Evolutionary conservation across 2,888 invertebrate genomes (phyloP).

Genomic region (Eledone cirrhosa): DNA sequence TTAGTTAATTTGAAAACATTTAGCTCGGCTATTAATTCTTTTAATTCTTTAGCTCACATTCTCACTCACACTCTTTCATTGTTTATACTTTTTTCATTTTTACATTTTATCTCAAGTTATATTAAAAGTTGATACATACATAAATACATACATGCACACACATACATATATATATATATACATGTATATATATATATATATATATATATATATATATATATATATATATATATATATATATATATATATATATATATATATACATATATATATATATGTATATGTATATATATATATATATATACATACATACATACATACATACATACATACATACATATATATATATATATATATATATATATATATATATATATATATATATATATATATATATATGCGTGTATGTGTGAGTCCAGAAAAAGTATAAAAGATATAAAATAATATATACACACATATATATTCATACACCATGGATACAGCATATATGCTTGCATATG

Average conservation of each 20-base stretch:
- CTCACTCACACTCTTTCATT: too few species aligned
- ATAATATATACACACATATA: neutral
- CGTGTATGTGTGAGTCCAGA: neutral
- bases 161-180: too few species aligned
- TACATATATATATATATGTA: neutral
- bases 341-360: neutral
- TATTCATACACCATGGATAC: neutral
- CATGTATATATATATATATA: too few species aligned
- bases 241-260: neutral
- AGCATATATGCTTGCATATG: neutral
- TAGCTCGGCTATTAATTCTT: too few species aligned
- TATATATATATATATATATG: neutral
- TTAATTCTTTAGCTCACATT: too few species aligned
- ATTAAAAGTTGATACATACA: neutral
- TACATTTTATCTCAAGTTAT: too few species aligned
- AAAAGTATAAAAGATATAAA: neutral
- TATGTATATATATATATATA: neutral
- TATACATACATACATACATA: neutral
- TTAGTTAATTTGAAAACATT: too few species aligned
- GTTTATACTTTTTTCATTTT: too few species aligned
- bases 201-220: neutral
- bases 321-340: neutral
- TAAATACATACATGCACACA: too few species aligned
- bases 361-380: constrained; percentile 6
- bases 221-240: constrained; percentile 4